Percentiles rank a stretch among this genome's conserved stretches.
These are phyloP conservation scores for Rhinichthys klamathensis DNA, from an alignment of 2,113 vertebrate genomes.

Conservation along the genomic window DNA sequence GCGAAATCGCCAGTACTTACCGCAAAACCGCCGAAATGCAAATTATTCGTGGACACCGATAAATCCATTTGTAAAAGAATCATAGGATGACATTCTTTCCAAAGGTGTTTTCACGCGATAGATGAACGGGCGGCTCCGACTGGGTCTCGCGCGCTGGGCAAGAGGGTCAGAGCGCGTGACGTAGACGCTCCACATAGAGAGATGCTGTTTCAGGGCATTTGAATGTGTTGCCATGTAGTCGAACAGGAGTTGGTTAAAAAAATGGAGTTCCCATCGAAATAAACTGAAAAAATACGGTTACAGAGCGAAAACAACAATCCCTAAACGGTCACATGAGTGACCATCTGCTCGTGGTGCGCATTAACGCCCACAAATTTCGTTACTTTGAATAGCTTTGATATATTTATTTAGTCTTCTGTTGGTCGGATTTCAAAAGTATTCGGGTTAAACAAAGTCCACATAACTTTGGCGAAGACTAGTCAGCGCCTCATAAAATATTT, in stretches of 20 bases:
- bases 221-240: conserved; percentile 40
- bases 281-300: neutral
- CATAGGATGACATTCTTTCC: conserved; percentile 22
- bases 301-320: neutral
- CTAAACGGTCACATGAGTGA: neutral
- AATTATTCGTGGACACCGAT: neutral
- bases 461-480: conserved; percentile 11
- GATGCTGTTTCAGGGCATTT: conserved; percentile 37
- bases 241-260: neutral
- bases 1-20: conserved; percentile 35
- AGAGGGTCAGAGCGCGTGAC: conserved; percentile 54
- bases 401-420: neutral
- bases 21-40: conserved; percentile 28
- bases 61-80: conserved; percentile 17
- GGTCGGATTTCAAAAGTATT: neutral
- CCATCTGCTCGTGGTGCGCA: conserved; percentile 11
- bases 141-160: conserved; percentile 52
- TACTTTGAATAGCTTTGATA: neutral
- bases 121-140: conserved; percentile 37
- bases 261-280: neutral
- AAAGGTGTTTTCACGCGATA: conserved; percentile 1
- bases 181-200: conserved; percentile 46
- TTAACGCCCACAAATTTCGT: conserved; percentile 16
- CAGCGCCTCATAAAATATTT: neutral
- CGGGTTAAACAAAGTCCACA: neutral